Evolutionary conservation across 2,888 invertebrate species (phyloP).

Genomic region (Protodeltote pygarga): DNA sequence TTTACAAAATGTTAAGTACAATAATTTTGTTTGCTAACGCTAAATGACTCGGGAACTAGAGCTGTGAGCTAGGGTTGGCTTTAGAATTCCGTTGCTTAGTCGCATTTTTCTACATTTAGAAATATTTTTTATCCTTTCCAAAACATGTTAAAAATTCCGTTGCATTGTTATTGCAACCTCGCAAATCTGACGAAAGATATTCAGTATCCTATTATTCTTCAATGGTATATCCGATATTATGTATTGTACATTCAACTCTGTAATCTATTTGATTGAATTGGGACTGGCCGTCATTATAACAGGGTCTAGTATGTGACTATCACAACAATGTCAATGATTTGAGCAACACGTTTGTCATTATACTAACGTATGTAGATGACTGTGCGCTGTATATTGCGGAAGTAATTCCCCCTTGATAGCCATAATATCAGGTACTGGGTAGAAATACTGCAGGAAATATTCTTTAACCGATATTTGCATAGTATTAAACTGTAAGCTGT

Average conservation of each 20-base stretch:
- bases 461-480: conserved; percentile 39
- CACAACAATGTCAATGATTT: conserved; percentile 30
- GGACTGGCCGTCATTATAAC: conserved; percentile 27
- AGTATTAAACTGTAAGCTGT: conserved; percentile 25
- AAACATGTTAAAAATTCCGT: no score
- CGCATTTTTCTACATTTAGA: no score
- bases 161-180: no score
- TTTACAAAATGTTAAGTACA: no score
- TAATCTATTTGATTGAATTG: conserved; percentile 21
- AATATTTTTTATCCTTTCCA: no score
- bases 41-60: no score
- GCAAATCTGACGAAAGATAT: no score
- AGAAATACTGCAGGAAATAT: conserved; percentile 25
- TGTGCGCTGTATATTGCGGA: conserved; percentile 31
- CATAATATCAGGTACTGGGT: conserved; percentile 23
- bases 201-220: not conserved
- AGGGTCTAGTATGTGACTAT: conserved; percentile 11
- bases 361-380: conserved; percentile 5
- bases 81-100: no score
- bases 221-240: conserved; percentile 5
- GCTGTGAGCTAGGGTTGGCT: no score
- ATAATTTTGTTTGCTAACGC: no score
- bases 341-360: conserved; percentile 33
- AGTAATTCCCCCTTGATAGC: conserved; percentile 34
- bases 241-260: conserved; percentile 8